Conservation (phyloP, 2,888 invertebrate genomes). For the Prosapia bicincta region DNA sequence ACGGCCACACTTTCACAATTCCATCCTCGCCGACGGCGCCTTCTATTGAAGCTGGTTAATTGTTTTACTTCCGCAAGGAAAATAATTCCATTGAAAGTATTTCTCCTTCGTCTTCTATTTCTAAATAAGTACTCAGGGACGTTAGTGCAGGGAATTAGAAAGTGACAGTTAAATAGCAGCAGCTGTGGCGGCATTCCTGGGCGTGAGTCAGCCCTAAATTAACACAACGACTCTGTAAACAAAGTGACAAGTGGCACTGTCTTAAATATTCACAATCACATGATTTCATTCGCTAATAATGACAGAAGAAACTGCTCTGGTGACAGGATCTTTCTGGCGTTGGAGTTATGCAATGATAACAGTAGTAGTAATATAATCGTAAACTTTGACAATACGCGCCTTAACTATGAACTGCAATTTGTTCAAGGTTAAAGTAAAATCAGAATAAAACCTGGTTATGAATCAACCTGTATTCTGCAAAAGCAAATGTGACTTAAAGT, state of each 20-base stretch:
- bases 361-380: too few relatives aligned
- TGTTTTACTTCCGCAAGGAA: neutral
- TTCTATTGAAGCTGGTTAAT: neutral
- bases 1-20: neutral
- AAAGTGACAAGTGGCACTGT: neutral
- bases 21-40: neutral
- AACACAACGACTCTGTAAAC: neutral
- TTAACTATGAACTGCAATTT: too few relatives aligned
- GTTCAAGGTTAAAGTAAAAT: too few relatives aligned
- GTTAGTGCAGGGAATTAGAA: neutral
- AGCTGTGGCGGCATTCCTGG: neutral
- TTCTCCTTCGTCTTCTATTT: too few relatives aligned
- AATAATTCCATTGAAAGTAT: neutral
- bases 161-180: neutral
- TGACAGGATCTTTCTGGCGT: too few relatives aligned
- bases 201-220: neutral
- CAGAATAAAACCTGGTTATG: too few relatives aligned
- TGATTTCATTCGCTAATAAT: neutral
- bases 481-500: too few relatives aligned
- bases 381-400: too few relatives aligned
- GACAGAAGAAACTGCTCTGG: too few relatives aligned
- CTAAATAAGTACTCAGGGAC: too few relatives aligned
- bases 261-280: neutral
- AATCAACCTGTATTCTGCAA: too few relatives aligned
- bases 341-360: too few relatives aligned